phyloP scores from a whole-genome alignment of 2,797 vertebrate genomes.

The Falco novaeseelandiae region DNA sequence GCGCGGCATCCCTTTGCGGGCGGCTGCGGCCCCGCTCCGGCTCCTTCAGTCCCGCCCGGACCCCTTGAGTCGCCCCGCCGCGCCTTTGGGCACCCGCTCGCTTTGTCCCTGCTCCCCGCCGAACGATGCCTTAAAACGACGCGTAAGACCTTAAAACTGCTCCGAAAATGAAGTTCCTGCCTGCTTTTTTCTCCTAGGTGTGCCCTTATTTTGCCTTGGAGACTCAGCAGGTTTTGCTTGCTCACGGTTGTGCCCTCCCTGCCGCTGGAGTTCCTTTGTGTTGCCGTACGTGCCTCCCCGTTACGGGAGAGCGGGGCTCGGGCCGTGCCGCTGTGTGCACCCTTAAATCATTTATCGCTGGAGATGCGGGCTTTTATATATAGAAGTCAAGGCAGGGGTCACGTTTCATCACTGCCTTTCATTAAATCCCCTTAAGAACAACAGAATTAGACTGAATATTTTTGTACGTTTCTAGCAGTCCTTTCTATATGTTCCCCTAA shows the following conservation, averaged over 20 bases:
- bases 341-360: neutral
- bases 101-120: accelerated
- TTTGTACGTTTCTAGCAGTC: neutral
- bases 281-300: neutral
- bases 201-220: neutral
- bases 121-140: neutral
- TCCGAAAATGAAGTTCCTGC: neutral
- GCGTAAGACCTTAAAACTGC: too few relatives aligned
- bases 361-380: neutral
- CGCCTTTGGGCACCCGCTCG: neutral
- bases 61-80: too few relatives aligned
- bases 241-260: neutral
- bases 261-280: neutral
- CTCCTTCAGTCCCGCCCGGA: too few relatives aligned
- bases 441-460: neutral
- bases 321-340: neutral
- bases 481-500: neutral
- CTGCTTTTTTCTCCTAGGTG: accelerated
- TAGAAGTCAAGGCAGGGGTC: neutral
- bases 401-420: neutral
- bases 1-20: neutral
- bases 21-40: neutral
- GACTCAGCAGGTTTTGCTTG: neutral
- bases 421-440: neutral
- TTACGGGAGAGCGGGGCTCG: accelerated